Evolutionary conservation across 2,113 vertebrate species (phyloP).

Genomic region (Grammomys dolichurus): DNA sequence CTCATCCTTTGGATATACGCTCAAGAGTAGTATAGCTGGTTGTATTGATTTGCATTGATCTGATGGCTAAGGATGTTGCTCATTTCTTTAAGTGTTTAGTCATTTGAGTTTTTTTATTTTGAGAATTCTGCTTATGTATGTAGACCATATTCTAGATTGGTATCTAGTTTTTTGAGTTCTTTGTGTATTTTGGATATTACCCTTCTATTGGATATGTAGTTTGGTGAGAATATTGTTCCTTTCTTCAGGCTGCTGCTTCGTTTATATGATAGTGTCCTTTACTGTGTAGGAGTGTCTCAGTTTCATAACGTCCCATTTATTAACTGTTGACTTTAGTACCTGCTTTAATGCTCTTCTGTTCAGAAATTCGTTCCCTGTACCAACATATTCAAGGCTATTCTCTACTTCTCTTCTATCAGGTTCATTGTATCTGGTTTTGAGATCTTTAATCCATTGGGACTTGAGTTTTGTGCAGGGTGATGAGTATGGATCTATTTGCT

Average conservation of each 20-base stretch:
- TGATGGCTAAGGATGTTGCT: background rate
- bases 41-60: background rate
- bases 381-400: background rate
- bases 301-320: background rate
- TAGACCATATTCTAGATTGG: background rate
- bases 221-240: background rate
- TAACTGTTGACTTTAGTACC: background rate
- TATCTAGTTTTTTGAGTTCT: background rate
- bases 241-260: background rate
- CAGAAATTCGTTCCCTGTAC: background rate
- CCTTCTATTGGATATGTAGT: background rate
- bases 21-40: background rate
- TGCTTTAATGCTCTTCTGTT: background rate
- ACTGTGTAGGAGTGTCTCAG: background rate
- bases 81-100: background rate
- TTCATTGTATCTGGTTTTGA: background rate
- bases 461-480: background rate
- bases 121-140: background rate
- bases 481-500: background rate
- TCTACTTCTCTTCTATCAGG: background rate
- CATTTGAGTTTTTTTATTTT: background rate
- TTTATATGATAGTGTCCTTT: background rate
- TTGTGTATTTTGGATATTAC: background rate
- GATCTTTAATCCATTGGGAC: background rate
- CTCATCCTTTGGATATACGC: background rate